Evolutionary conservation across 2,888 invertebrate genomes (phyloP), one percentile per base, ranked within the genome.

Genomic region (Drosophila mettleri): DNA sequence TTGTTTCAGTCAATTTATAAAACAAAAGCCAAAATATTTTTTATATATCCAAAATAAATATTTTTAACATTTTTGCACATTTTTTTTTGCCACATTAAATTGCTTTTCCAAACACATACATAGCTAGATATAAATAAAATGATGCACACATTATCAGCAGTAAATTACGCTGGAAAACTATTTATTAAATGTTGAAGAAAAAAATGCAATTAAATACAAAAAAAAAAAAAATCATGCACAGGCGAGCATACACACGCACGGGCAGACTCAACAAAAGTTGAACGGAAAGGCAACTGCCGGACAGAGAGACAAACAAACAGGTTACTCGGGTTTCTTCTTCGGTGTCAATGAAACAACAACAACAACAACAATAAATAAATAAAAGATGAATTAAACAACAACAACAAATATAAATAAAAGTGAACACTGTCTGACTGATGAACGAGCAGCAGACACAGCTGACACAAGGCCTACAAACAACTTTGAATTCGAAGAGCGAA

Each of bases 261-360:
- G 14, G 16, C 34, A 38, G 18, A 38, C 49, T 36, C 34, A 51
- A 34, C 22, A 27, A 54, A 54, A 64, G 64, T 69, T 80, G 64
- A 75, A 55, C 64, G 69, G 43, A 63, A 63, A 60, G 63, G 65
- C 64, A 29, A 58, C 45, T 55, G 60, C 39, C 62, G 57, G 54
- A 18, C 70, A 58, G 39, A 58, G 76, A 80, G 61, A 69, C 63
- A 73, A 77, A 73, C 79, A 84, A 85, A 88, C 85, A 71, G 85
- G 85, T 85, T 88, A 78, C 88, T 86, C 88, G 78, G 70, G 85
- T 88, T 85, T 88, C 88, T 72, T 85, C 88, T 85, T 80, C 82
- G 79, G 61, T 88, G 86, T 85, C 85, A 88, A 86, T 88, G 86
- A 86, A 88, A 80, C 45, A 52, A 46, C 61, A 63, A 48, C 57